Conservation (phyloP, 2,888 invertebrate genomes). For the Rotaria magnacalcarata region DNA sequence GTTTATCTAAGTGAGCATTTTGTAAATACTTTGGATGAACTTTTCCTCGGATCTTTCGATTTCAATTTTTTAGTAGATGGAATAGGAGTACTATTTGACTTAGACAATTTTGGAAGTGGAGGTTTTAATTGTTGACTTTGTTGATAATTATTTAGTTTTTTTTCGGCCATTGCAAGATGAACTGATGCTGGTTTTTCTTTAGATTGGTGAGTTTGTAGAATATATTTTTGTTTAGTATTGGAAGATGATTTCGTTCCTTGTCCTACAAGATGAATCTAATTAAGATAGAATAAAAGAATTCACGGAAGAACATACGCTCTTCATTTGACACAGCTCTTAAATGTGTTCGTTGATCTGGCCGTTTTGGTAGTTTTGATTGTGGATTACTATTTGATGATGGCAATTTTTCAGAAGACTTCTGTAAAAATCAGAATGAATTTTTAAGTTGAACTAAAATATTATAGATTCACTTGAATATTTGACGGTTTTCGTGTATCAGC, state of each 20-base stretch:
- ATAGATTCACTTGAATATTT: background rate
- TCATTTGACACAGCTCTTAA: background rate
- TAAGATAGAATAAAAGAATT: background rate
- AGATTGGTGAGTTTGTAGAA: background rate
- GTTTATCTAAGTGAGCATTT: background rate
- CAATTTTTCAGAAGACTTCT: background rate
- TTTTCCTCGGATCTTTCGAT: background rate
- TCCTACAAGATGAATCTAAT: background rate
- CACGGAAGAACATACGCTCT: background rate
- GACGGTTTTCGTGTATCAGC: background rate
- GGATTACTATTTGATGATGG: background rate
- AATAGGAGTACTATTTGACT: no score
- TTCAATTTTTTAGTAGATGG: background rate
- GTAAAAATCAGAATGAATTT: background rate
- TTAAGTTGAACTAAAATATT: no score
- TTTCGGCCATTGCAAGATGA: background rate
- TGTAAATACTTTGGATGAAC: background rate
- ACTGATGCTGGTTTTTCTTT: background rate
- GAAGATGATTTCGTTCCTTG: background rate
- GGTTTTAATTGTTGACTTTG: background rate
- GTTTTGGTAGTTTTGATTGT: background rate
- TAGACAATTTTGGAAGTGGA: background rate
- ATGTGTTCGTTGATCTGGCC: background rate
- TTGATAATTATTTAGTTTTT: background rate
- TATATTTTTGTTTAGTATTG: background rate